Base-by-base conservation (phyloP, 2,888 invertebrate genomes). In the Stratiomys singularior region DNA sequence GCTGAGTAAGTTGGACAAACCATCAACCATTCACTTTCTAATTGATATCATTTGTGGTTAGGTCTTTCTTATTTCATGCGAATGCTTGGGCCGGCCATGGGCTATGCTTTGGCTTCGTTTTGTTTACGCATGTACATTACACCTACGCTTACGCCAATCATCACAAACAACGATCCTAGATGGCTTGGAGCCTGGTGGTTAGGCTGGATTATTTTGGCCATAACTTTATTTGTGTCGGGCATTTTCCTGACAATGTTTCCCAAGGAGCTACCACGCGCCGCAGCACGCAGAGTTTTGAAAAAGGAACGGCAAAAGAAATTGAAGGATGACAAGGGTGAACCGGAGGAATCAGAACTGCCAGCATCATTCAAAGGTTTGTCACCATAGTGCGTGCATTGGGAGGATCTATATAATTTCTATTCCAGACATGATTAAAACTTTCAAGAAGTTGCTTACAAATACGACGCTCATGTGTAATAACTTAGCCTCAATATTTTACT, bases 151-250 rank as follows among this genome's bases (percentile, higher is more conserved):
- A 91, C 90, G 56, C 92, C 92, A 3, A 90, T 90, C 1, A 91
- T 94, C 78, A 89, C 89, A 21, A 90, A 89, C 78, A 88, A 89
- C 77, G 93, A 94, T 87, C 93, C 93, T 0, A 89, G 93, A 81
- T 94, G 94, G 94, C 86, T 94, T 60, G 94, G 94, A 0, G 94
- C 94, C n/a, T 94, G 94, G 94, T 94, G 94, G 94, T 83, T 93
- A 64, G 93, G 93, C 0, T 93, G 93, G 91, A 87, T 93, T 25
- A 88, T 93, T 18, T 85, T 93, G 58, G 91, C 90, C 15, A 84
- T 89, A 0, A 84, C 91, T 1, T 86, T 92, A 21, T 88, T 91
- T 58, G 79, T 91, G 7, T 90, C 91, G 11, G 90, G 92, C 0
- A 88, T 85, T 0, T 86, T 93, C 1, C 84, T 93, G 21, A 90